Evolutionary conservation across 2,113 vertebrate species (phyloP).

Genomic region (Labeo catla): DNA sequence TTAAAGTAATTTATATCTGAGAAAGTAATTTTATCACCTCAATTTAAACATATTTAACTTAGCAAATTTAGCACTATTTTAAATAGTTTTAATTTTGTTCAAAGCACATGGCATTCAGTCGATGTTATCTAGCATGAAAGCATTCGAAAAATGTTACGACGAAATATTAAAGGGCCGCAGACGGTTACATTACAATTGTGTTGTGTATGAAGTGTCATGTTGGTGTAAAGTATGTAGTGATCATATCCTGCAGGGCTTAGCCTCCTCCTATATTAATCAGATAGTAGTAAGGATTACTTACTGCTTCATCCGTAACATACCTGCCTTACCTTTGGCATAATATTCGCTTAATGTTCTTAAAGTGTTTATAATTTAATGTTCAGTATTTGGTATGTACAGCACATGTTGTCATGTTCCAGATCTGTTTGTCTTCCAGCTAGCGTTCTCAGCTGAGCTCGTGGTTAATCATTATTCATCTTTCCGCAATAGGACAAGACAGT

Average conservation of each 20-base stretch:
- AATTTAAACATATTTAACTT: not conserved
- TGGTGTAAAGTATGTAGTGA: slow-evolving; percentile 9
- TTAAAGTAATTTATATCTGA: not conserved
- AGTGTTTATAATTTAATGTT: not conserved
- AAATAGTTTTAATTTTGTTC: not conserved
- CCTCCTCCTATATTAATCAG: not conserved
- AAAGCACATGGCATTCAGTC: not conserved
- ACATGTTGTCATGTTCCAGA: not conserved
- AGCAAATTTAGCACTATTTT: not conserved
- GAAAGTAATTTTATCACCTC: not conserved
- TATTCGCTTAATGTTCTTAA: not conserved
- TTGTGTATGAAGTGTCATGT: not conserved
- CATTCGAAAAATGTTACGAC: not conserved
- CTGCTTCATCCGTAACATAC: not conserved
- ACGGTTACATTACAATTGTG: not conserved
- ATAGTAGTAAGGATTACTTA: not conserved
- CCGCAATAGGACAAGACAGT: slow-evolving; percentile 20
- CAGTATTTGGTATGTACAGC: not conserved
- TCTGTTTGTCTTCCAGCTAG: not conserved
- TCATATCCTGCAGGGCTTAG: not conserved
- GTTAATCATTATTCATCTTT: slow-evolving; percentile 58
- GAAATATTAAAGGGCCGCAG: not conserved
- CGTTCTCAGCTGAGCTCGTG: slow-evolving; percentile 18
- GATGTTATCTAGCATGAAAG: not conserved
- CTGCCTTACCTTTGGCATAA: not conserved